Evolutionary conservation across 2,888 invertebrate genomes (phyloP), one percentile per base, ranked within the genome.

Genomic region (Chelonus formosanus): DNA sequence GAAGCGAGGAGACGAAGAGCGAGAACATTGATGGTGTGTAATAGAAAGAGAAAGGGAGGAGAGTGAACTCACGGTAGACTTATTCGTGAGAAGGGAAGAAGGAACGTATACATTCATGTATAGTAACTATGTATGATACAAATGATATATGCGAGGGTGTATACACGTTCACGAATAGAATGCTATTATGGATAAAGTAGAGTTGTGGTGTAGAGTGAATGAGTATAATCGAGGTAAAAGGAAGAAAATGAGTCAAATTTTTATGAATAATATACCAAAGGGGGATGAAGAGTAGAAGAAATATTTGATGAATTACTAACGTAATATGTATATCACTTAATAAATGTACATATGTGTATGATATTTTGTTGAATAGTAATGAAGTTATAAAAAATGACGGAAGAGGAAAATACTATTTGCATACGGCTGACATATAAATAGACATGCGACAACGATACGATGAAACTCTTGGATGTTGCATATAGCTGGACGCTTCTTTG

Each of bases 371-470:
- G 6, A 48, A 20, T 10, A 48, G 48, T 10, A 31, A 48, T 48
- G 48, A 20, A 31, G 31, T 48, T 31, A 7, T 52, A 4, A 32
- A 58, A 57, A 60, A 32, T 53, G 59, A 57, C 44, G 67, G 61
- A 56, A 54, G 66, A 71, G 69, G 71, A 73, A 74, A 74, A 74
- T 76, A 76, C 74, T 72, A 78, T 73, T 76, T 77, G 77, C 76
- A 79, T 80, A 80, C 77, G 80, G 77, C 76, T 77, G 78, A 74
- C 75, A 77, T 80, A 81, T 82, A 81, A 82, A 81, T 81, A 82
- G 81, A 81, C 77, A 76, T 76, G 77, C 68, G 73, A 75, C 48
- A 66, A 48, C 53, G 63, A 57, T 47, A 63, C 56, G 54, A 45
- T 48, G 52, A 31, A 44, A 45, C 55, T 61, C 56, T 48, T 63